Evolutionary conservation across 2,797 vertebrate genomes (phyloP).

Genomic region (Scyliorhinus canicula): DNA sequence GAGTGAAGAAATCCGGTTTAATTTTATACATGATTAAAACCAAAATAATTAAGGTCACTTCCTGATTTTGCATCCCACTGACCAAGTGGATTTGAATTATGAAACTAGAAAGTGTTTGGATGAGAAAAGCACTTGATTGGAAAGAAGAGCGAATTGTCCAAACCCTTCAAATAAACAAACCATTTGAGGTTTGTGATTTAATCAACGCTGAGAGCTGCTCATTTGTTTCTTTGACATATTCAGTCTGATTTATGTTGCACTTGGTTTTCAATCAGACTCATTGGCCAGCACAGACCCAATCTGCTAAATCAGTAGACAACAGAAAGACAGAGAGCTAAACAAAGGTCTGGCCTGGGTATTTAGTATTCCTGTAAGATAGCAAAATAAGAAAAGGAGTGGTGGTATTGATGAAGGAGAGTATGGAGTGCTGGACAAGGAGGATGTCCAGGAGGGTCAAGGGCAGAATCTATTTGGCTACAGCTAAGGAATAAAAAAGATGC

Average conservation of each 20-base stretch:
- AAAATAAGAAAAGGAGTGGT: background rate
- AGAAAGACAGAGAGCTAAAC: no score
- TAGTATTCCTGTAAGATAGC: background rate
- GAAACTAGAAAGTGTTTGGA: background rate
- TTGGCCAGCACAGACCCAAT: background rate
- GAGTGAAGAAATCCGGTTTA: background rate
- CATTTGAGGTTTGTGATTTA: background rate
- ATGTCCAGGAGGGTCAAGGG: background rate
- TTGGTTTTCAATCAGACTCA: background rate
- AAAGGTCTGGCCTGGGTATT: background rate
- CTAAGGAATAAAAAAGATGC: background rate
- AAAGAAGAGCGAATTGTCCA: background rate
- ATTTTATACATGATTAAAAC: background rate
- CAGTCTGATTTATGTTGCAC: background rate
- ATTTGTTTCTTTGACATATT: background rate
- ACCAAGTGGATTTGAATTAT: background rate
- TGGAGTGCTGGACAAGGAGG: background rate
- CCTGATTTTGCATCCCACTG: background rate
- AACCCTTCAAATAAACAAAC: background rate
- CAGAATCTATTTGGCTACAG: background rate
- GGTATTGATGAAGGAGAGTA: background rate
- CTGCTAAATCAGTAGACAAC: background rate
- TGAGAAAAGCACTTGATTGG: background rate
- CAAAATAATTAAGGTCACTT: no score
- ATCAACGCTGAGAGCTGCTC: background rate